phyloP scores from a whole-genome alignment of 2,113 vertebrate genomes.

The Osmerus mordax region DNA sequence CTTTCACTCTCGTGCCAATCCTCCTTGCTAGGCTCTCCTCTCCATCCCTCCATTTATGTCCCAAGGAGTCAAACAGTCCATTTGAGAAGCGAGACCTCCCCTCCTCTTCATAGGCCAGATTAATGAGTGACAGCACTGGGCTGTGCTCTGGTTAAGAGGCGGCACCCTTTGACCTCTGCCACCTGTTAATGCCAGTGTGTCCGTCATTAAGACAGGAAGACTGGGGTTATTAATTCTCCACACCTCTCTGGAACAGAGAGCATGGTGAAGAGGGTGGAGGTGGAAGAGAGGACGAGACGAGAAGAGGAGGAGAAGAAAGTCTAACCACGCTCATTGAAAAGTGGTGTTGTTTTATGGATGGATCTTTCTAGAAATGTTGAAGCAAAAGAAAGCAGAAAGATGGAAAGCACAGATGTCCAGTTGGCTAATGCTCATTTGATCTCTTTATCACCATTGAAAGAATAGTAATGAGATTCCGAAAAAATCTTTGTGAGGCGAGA shows the following conservation, averaged over 20 bases:
- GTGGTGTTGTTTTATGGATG: not conserved
- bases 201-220: slow-evolving; percentile 23
- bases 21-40: too few relatives aligned
- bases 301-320: not conserved
- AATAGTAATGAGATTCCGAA: too few relatives aligned
- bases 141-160: slow-evolving; percentile 2
- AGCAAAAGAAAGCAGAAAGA: too few relatives aligned
- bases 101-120: slow-evolving; percentile 3
- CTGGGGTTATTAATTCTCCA: slow-evolving; percentile 21
- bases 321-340: not conserved
- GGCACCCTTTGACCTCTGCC: slow-evolving; percentile 15
- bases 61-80: too few relatives aligned
- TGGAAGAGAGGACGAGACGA: not conserved
- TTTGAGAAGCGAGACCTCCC: too few relatives aligned
- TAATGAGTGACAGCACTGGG: slow-evolving; percentile 26
- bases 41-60: too few relatives aligned
- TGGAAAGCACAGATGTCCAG: too few relatives aligned
- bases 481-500: not conserved
- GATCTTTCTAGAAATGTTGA: too few relatives aligned
- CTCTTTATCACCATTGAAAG: too few relatives aligned
- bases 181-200: slow-evolving; percentile 8
- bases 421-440: too few relatives aligned
- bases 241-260: slow-evolving; percentile 15
- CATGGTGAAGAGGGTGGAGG: not conserved
- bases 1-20: too few relatives aligned